phyloP scores from a whole-genome alignment of 2,113 vertebrate species.

The Erinaceus europaeus region DNA sequence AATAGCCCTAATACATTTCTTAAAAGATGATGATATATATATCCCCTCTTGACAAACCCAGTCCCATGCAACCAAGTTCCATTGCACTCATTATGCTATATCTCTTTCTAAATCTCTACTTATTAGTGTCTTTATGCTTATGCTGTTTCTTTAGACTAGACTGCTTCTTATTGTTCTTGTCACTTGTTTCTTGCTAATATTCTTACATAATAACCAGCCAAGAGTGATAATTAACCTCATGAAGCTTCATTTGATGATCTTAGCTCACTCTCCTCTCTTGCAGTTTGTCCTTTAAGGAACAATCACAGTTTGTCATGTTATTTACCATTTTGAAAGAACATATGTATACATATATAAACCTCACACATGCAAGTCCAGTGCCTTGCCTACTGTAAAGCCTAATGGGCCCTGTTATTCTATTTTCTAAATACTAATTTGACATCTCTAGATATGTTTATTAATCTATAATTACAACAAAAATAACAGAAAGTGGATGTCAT shows the following conservation, averaged over 20 bases:
- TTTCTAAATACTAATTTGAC: background rate
- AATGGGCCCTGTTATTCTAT: too few relatives aligned
- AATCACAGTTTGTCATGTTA: background rate
- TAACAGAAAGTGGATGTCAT: too few relatives aligned
- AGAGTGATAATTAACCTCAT: background rate
- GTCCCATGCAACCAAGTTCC: background rate
- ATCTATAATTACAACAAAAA: background rate
- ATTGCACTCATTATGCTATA: background rate
- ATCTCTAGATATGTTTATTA: background rate
- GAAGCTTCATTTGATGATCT: background rate
- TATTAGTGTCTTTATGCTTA: background rate
- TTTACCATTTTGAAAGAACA: background rate
- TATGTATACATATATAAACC: too few relatives aligned
- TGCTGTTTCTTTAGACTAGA: background rate
- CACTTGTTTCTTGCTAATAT: background rate
- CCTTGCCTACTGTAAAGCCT: too few relatives aligned
- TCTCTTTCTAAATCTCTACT: background rate
- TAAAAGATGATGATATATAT: background rate
- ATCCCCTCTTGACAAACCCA: background rate
- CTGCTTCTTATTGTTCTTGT: background rate
- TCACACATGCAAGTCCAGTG: too few relatives aligned
- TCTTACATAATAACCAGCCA: background rate
- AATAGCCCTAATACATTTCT: background rate
- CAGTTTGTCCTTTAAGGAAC: background rate
- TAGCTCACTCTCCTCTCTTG: background rate